Conservation (phyloP, 2,888 invertebrate genomes). For the Pyrochroa serraticornis region DNA sequence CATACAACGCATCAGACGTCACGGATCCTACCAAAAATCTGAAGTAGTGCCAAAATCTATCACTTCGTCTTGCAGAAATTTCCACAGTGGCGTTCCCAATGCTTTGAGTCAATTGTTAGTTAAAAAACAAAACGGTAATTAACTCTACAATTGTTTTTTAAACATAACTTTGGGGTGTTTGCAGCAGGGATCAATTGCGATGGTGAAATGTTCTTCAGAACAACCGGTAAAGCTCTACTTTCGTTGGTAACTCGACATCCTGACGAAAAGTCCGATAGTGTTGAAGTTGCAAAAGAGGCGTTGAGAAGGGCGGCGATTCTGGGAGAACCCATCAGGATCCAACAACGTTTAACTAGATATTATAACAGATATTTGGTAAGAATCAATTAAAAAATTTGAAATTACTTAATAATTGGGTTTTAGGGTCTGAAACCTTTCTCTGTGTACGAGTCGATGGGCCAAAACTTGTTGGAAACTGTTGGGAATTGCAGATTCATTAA, state of each 20-base stretch:
- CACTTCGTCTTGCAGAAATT: slow-evolving; percentile 48
- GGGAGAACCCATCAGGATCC: slow-evolving; percentile 68
- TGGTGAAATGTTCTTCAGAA: slow-evolving; percentile 72
- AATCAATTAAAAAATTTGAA: neutral
- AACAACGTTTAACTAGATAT: slow-evolving; percentile 73
- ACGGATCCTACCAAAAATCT: slow-evolving; percentile 50
- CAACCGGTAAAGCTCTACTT: slow-evolving; percentile 70
- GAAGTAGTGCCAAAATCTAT: slow-evolving; percentile 50
- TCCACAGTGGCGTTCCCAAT: slow-evolving; percentile 53
- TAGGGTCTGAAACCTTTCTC: slow-evolving; percentile 79
- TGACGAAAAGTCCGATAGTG: slow-evolving; percentile 64
- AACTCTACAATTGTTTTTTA: neutral
- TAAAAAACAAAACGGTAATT: slow-evolving; percentile 51
- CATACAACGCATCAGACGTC: slow-evolving; percentile 47
- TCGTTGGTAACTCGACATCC: slow-evolving; percentile 68
- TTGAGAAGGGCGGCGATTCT: slow-evolving; percentile 66
- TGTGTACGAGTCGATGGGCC: slow-evolving; percentile 72
- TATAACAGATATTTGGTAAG: slow-evolving; percentile 68
- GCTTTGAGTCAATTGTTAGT: slow-evolving; percentile 54
- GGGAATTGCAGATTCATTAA: slow-evolving; percentile 70
- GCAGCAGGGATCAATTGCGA: slow-evolving; percentile 61
- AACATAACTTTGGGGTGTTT: slow-evolving; percentile 15
- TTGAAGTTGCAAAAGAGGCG: slow-evolving; percentile 72
- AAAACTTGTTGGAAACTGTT: slow-evolving; percentile 68
- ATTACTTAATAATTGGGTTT: slow-evolving; percentile 24